Evolutionary conservation across 1,140 invertebrate genomes (phyloP).

Genomic region (Mamestra configurata): DNA sequence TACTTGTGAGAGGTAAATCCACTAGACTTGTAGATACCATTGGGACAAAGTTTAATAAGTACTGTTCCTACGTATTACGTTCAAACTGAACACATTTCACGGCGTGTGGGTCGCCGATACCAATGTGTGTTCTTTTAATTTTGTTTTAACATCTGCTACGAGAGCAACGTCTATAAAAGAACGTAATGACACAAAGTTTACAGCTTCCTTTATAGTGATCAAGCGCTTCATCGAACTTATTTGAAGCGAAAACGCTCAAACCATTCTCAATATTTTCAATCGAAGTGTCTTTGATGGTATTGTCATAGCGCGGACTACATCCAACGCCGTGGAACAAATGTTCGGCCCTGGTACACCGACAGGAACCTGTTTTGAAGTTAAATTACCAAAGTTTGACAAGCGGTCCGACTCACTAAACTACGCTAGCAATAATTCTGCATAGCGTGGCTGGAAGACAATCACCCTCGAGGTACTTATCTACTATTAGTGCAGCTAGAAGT

Average conservation of each 20-base stretch:
- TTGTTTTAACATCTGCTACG: background rate
- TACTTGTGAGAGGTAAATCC: background rate
- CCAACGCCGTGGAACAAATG: constrained; percentile 77
- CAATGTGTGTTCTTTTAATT: constrained; percentile 1
- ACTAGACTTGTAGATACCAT: background rate
- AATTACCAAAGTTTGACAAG: constrained; percentile 87
- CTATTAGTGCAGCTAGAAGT: constrained; percentile 26
- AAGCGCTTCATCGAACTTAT: background rate
- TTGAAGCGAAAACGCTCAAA: constrained; percentile 10
- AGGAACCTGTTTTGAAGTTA: constrained; percentile 86
- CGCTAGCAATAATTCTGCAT: constrained; percentile 83
- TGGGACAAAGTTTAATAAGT: background rate
- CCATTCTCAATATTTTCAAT: constrained; percentile 28
- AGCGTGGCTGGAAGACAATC: constrained; percentile 77
- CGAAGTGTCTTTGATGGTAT: constrained; percentile 61
- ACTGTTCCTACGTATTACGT: background rate
- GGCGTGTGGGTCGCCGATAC: background rate
- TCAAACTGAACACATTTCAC: background rate
- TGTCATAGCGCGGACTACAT: constrained; percentile 70
- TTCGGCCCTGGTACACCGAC: constrained; percentile 76
- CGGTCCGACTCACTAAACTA: constrained; percentile 80
- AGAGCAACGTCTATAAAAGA: background rate
- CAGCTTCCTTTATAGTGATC: background rate
- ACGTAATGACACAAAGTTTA: constrained; percentile 1
- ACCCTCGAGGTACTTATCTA: constrained; percentile 60